Evolutionary conservation across 2,888 invertebrate genomes (phyloP), one percentile per base, ranked within the genome.

Genomic region (Zygothrica quintamaculata): DNA sequence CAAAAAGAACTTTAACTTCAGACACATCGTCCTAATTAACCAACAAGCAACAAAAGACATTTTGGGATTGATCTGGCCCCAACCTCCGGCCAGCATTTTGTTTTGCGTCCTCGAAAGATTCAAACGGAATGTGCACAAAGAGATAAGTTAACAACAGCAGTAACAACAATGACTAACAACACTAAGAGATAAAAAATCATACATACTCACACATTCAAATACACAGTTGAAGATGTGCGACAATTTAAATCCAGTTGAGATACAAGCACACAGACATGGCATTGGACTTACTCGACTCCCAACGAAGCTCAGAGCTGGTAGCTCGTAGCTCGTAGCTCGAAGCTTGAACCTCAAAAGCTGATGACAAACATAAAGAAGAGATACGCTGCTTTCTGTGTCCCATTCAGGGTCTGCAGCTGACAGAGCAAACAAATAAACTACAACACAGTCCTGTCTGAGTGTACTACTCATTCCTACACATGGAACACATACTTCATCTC

Each of bases 1-100:
- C 26, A 31, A n/a, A n/a, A n/a, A n/a, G n/a, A n/a, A n/a, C n/a
- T 22, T 22, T 26, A 25, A 29, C 53, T 77, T 75, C 71, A 77
- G 67, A 77, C 85, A 87, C 67, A 51, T 65, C 42, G 66, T 61
- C 67, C 87, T 68, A 87, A 87, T 85, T 87, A 87, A 74, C 53
- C 64, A 46, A 48, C 64, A 59, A 60, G 44, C 67, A 69, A 75
- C 71, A 62, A 66, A 74, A 77, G 75, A 65, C 74, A 60, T 57
- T n/a, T 64, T 44, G 59, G 62, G 55, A 37, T 15, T 34, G 66
- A 11, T 40, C 33, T 11, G 13, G 5, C 29, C 26, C 11, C 13
- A 11, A 12, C 29, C 9, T n/a, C 9, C 13, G 6, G 6, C 9
- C 40, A 8, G 29, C 33, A n/a, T 22, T 11, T 15, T 39, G 39